A percentile compares a stretch with the other conserved stretches of the same genome.
These are phyloP conservation scores for Flexamia atlantica DNA, from an alignment of 2,888 invertebrate genomes.

Conservation along the genomic window DNA sequence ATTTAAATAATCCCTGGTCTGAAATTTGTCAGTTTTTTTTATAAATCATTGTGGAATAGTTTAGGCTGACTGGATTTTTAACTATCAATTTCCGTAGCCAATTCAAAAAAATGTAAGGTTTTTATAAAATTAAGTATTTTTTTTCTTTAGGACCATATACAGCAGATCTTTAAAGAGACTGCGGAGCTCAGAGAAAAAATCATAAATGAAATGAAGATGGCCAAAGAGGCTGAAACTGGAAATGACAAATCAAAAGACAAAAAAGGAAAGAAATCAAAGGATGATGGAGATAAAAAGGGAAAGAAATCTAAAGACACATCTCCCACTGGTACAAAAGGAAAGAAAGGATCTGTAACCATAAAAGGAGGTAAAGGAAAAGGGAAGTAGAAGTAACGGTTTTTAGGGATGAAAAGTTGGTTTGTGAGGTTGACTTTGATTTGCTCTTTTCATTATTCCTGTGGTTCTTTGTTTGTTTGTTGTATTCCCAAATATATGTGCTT, in stretches of 20 bases:
- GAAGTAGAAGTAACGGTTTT: too few species aligned
- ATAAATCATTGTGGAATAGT: too few species aligned
- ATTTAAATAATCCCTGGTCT: too few species aligned
- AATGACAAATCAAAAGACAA: background rate
- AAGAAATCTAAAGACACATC: background rate
- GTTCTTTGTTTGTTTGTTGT: background rate
- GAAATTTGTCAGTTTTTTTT: too few species aligned
- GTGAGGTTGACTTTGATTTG: background rate
- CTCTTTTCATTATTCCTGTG: background rate
- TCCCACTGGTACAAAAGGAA: background rate
- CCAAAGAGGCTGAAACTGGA: background rate
- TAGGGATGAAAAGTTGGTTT: background rate
- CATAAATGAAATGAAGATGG: background rate
- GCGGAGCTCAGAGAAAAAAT: background rate
- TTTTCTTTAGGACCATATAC: background rate
- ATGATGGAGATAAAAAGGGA: background rate
- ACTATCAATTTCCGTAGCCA: too few species aligned
- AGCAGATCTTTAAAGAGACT: constrained; percentile 1
- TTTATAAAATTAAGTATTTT: too few species aligned
- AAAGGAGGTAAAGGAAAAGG: background rate
- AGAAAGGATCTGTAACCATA: background rate
- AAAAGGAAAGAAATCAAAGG: constrained; percentile 15
- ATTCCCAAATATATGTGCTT: too few species aligned
- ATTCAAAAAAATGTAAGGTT: too few species aligned
- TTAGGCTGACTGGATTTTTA: too few species aligned